phyloP scores from a whole-genome alignment of 1,140 invertebrate species.

The Spodoptera frugiperda region DNA sequence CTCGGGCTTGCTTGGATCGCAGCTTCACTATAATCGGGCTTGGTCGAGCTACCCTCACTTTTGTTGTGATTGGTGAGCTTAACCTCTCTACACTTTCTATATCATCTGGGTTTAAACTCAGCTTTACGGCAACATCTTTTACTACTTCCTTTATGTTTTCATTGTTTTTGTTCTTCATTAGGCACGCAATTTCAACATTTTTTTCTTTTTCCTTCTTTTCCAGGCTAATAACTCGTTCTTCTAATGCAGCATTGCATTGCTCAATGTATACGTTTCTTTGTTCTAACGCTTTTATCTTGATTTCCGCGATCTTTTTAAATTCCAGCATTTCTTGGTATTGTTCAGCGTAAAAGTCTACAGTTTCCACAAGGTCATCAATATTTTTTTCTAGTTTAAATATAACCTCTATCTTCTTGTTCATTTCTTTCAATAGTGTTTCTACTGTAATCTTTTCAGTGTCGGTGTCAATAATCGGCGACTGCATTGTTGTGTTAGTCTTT shows the following conservation, averaged over 20 bases:
- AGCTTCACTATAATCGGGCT: slow-evolving; percentile 29
- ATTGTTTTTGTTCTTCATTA: slow-evolving; percentile 1
- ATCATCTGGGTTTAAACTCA: background rate
- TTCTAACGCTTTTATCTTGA: slow-evolving; percentile 41
- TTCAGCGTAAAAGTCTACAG: slow-evolving; percentile 47
- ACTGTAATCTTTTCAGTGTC: background rate
- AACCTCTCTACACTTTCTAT: slow-evolving; percentile 33
- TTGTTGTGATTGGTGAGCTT: no score
- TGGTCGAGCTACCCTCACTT: slow-evolving; percentile 2
- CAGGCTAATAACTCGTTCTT: background rate
- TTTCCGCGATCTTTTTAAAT: slow-evolving; percentile 36
- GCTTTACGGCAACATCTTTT: background rate
- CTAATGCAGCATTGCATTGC: background rate
- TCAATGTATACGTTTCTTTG: slow-evolving; percentile 38
- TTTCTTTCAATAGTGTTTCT: background rate
- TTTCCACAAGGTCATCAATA: slow-evolving; percentile 31
- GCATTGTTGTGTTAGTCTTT: background rate
- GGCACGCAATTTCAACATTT: slow-evolving; percentile 37
- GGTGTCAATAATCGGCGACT: background rate
- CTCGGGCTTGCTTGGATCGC: slow-evolving; percentile 8
- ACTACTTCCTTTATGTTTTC: slow-evolving; percentile 39
- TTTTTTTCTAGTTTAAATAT: slow-evolving; percentile 45
- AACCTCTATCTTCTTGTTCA: slow-evolving; percentile 35
- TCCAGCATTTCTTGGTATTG: slow-evolving; percentile 35
- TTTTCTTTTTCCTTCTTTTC: slow-evolving; percentile 42